Base-by-base conservation (phyloP, 2,888 invertebrate genomes). In the Gandaritis pyraliata region DNA sequence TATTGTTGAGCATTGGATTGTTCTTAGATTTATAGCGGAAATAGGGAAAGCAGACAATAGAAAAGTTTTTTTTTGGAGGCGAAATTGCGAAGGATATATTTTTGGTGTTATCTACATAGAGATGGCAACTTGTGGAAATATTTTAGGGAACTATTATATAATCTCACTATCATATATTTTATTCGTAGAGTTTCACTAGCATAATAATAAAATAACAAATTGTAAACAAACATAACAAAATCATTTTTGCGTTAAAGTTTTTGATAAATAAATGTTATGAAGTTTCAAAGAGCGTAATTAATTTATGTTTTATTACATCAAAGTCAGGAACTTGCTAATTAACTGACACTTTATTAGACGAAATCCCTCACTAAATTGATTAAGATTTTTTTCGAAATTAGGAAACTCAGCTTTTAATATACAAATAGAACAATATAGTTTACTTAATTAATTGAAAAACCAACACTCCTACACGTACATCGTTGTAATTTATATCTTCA, bases 291-390 rank as follows among this genome's bases (percentile, higher is more conserved):
- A 16, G 10, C 11, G 43, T 43, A 43, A 16, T 16, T 16, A 43
- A 16, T 10, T 43, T 10, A 16, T 16, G 16, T 59, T 68, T 52
- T 53, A 70, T 68, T 68, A 64, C 60, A 39, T 64, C 65, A 58
- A 59, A 43, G 49, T 65, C 50, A 51, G 57, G 47, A 58, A 64
- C 59, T 60, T 61, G 49, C 66, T 64, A 67, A 68, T 70, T 70
- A 72, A 73, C 68, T 66, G 69, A 60, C 64, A 65, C 66, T 65
- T 65, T 58, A 68, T 66, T 66, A 65, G 55, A 45, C 51, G 50
- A 57, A 61, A 61, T 49, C 64, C 66, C 63, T 56, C 41, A 3
- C 12, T 29, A 43, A 15, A 48, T 62, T 56, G 15, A 59, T 33
- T 61, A 61, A 43, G 30, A 50, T 56, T 65, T 65, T n/a, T 60